phyloP scores from a whole-genome alignment of 1,140 invertebrate genomes.

The Trichonephila clavata region DNA sequence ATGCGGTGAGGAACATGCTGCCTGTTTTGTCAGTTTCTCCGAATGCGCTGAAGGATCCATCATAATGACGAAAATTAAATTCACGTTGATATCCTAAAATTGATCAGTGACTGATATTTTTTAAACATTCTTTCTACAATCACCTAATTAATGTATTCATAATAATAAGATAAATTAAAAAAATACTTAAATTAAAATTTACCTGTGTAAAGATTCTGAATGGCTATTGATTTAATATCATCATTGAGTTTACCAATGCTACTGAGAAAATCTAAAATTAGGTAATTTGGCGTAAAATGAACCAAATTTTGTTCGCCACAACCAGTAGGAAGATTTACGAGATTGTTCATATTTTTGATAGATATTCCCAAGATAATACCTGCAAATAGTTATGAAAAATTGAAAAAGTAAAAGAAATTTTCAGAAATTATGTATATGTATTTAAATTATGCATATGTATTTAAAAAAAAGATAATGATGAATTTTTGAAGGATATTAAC shows the following conservation, averaged over 20 bases:
- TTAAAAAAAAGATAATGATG: no score
- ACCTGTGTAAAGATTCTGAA: conserved; percentile 87
- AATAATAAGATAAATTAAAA: no score
- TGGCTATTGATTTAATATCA: conserved; percentile 83
- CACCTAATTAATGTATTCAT: no score
- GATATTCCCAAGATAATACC: conserved; percentile 84
- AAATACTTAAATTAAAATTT: conserved; percentile 32
- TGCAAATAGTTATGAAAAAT: background rate
- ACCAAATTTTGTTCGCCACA: conserved; percentile 93
- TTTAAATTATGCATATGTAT: no score
- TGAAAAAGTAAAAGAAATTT: background rate
- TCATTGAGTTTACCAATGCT: conserved; percentile 81
- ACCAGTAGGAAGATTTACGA: conserved; percentile 83
- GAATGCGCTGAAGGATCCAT: conserved; percentile 92
- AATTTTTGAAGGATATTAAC: no score
- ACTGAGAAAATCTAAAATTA: conserved; percentile 86
- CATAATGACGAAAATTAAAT: conserved; percentile 86
- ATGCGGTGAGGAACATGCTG: conserved; percentile 92
- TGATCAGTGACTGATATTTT: no score
- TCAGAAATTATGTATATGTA: no score
- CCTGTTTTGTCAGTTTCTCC: conserved; percentile 85
- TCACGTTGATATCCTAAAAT: conserved; percentile 87
- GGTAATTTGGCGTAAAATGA: conserved; percentile 88
- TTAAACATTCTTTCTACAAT: no score
- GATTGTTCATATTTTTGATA: conserved; percentile 67